Evolutionary conservation across 2,113 vertebrate genomes (phyloP).

Genomic region (Kryptolebias marmoratus): DNA sequence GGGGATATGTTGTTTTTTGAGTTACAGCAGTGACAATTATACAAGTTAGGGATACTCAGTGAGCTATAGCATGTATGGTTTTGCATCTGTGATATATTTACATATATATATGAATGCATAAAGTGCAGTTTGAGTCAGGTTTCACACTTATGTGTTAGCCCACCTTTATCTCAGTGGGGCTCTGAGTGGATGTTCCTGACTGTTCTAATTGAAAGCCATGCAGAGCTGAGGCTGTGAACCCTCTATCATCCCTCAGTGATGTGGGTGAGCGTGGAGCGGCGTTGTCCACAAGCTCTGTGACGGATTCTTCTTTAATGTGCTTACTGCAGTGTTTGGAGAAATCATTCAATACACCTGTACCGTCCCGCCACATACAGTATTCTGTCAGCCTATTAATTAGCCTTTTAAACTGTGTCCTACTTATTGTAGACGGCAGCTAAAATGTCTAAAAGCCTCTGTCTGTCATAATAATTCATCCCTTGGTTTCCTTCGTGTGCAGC

Average conservation of each 20-base stretch:
- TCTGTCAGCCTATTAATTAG: constrained; percentile 42
- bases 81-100: constrained; percentile 8
- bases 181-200: constrained; percentile 49
- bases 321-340: constrained; percentile 36
- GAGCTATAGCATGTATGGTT: constrained; percentile 17
- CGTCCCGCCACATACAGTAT: constrained; percentile 4
- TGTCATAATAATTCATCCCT: neutral
- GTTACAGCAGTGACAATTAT: constrained; percentile 65
- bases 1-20: constrained; percentile 73
- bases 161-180: constrained; percentile 54
- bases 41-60: constrained; percentile 46
- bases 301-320: constrained; percentile 59
- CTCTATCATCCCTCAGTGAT: constrained; percentile 48
- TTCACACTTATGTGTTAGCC: constrained; percentile 62
- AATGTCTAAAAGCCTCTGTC: neutral
- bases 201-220: constrained; percentile 65
- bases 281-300: constrained; percentile 45
- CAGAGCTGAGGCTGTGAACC: constrained; percentile 31
- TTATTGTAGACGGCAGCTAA: constrained; percentile 27
- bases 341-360: constrained; percentile 29
- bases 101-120: constrained; percentile 1
- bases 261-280: neutral
- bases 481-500: constrained; percentile 4
- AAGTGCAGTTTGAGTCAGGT: constrained; percentile 4
- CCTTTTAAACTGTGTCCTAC: constrained; percentile 26